Evolutionary conservation across 2,888 invertebrate species (phyloP).

Genomic region (Dasypolia templi): DNA sequence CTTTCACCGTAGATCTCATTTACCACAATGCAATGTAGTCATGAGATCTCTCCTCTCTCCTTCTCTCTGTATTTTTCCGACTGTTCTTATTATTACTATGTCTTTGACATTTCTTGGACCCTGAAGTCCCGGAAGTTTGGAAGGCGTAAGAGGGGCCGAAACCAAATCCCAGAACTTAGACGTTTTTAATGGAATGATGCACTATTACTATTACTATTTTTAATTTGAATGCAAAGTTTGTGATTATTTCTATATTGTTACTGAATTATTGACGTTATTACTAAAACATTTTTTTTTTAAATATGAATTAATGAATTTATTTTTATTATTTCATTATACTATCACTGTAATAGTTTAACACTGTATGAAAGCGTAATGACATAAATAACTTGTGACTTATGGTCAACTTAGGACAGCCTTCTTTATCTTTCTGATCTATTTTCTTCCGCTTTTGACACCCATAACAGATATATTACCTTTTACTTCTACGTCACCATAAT

Average conservation of each 20-base stretch:
- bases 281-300: too few relatives aligned
- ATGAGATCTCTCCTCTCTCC: not conserved
- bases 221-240: not conserved
- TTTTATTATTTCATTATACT: too few relatives aligned
- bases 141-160: too few relatives aligned
- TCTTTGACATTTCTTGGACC: not conserved
- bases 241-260: not conserved
- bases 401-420: not conserved
- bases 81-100: not conserved
- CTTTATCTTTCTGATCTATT: not conserved
- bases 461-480: not conserved
- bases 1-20: not conserved
- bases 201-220: too few relatives aligned
- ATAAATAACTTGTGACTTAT: not conserved
- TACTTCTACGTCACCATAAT: not conserved
- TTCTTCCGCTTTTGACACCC: not conserved
- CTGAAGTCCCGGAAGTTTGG: too few relatives aligned
- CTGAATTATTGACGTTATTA: too few relatives aligned
- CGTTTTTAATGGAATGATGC: too few relatives aligned
- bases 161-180: too few relatives aligned
- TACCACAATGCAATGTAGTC: too few relatives aligned
- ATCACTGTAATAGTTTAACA: not conserved
- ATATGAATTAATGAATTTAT: too few relatives aligned
- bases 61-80: too few relatives aligned
- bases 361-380: not conserved